These are phyloP conservation scores for Chrysolina americana DNA, from an alignment of 2,888 invertebrate genomes.

Conservation along the genomic window DNA sequence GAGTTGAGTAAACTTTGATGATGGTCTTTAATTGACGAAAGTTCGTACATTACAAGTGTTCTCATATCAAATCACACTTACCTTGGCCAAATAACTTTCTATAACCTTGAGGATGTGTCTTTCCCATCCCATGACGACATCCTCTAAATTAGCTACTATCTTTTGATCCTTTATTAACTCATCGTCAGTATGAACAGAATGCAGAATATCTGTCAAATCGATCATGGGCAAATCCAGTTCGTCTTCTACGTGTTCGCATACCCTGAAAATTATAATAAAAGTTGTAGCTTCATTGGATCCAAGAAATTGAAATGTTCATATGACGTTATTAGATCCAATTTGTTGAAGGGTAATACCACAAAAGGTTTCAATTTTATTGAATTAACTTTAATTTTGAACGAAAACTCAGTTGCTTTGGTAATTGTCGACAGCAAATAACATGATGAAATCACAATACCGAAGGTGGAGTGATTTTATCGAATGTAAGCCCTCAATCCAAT, in stretches of 20 bases:
- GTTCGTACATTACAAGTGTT: background rate
- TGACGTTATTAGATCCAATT: too few relatives aligned
- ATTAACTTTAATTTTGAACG: too few relatives aligned
- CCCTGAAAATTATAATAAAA: constrained; percentile 70
- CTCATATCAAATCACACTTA: constrained; percentile 52
- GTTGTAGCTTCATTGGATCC: background rate
- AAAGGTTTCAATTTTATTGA: too few relatives aligned
- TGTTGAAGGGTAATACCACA: too few relatives aligned
- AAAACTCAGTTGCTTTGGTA: too few relatives aligned
- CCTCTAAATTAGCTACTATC: constrained; percentile 75
- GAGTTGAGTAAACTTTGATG: too few relatives aligned
- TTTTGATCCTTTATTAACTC: constrained; percentile 69
- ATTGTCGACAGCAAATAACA: too few relatives aligned
- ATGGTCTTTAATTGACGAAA: too few relatives aligned
- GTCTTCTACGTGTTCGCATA: constrained; percentile 83
- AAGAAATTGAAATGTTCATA: too few relatives aligned
- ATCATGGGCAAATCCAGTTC: constrained; percentile 79
- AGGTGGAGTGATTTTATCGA: too few relatives aligned
- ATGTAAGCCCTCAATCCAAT: constrained; percentile 8
- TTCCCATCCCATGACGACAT: constrained; percentile 77
- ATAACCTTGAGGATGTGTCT: constrained; percentile 76
- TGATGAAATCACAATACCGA: too few relatives aligned
- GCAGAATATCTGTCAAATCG: constrained; percentile 71
- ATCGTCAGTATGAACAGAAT: constrained; percentile 57
- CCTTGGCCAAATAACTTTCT: constrained; percentile 72